Percentiles rank a stretch among this genome's conserved stretches.
Evolutionary conservation across 2,113 vertebrate species (phyloP).

Genomic region (Sceloporus undulatus): DNA sequence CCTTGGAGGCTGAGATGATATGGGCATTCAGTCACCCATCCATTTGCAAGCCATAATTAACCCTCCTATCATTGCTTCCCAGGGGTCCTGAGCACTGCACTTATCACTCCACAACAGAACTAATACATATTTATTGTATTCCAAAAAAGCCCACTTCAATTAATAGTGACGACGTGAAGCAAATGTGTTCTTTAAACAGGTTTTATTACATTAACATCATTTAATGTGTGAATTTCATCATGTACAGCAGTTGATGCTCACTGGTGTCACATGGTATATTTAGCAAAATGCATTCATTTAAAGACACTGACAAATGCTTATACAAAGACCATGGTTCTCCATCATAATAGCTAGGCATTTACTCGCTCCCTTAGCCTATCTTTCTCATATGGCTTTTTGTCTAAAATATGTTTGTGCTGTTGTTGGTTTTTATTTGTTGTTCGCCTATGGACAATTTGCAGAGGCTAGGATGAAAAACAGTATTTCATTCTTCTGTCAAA

Average conservation of each 20-base stretch:
- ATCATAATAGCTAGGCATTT: background rate
- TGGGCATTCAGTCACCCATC: background rate
- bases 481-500: slow-evolving; percentile 23
- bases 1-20: background rate
- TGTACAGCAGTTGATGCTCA: slow-evolving; percentile 24
- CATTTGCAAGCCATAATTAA: slow-evolving; percentile 40
- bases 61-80: slow-evolving; percentile 34
- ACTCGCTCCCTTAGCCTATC: slow-evolving; percentile 21
- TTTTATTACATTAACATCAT: slow-evolving; percentile 33
- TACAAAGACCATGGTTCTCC: slow-evolving; percentile 1
- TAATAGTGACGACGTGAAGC: background rate
- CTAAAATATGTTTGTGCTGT: slow-evolving; percentile 21
- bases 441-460: slow-evolving; percentile 30
- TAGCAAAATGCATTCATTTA: slow-evolving; percentile 44
- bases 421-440: slow-evolving; percentile 2
- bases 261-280: slow-evolving; percentile 8
- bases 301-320: slow-evolving; percentile 46
- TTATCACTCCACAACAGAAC: slow-evolving; percentile 28
- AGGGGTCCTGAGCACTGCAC: background rate
- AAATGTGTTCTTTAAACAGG: slow-evolving; percentile 35
- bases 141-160: slow-evolving; percentile 36
- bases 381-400: slow-evolving; percentile 32
- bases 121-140: background rate
- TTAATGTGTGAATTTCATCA: slow-evolving; percentile 23
- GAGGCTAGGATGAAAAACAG: slow-evolving; percentile 5